These are phyloP conservation scores for Ellobius talpinus DNA, from an alignment of 2,113 vertebrate genomes.

Conservation along the genomic window DNA sequence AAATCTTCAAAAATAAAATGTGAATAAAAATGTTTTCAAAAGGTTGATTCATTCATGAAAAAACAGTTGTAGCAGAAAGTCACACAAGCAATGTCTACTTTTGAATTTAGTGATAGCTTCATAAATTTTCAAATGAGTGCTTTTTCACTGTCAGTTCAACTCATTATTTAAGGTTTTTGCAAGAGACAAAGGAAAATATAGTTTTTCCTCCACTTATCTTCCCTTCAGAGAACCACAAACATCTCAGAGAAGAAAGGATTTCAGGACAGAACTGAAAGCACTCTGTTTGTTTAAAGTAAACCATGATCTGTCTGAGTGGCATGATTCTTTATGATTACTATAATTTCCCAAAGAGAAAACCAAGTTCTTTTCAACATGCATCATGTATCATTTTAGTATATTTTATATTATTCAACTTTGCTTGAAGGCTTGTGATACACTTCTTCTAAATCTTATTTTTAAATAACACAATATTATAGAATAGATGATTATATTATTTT, in stretches of 20 bases:
- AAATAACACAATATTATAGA: background rate
- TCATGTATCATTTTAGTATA: constrained; percentile 1
- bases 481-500: constrained; percentile 2
- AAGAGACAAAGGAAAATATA: background rate
- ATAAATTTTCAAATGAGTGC: background rate
- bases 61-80: background rate
- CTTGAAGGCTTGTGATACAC: constrained; percentile 2
- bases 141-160: background rate
- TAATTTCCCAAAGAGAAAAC: background rate
- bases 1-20: background rate
- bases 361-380: background rate
- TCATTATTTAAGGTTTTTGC: background rate
- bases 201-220: background rate
- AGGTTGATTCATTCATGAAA: no score
- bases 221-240: background rate
- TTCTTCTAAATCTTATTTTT: constrained; percentile 6
- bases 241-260: background rate
- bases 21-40: background rate
- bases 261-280: background rate
- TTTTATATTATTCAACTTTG: constrained; percentile 56
- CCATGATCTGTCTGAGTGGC: background rate
- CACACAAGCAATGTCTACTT: background rate
- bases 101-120: background rate
- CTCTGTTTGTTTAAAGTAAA: background rate
- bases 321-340: background rate